Conservation (phyloP, 2,797 vertebrate species). For the Liparis tanakae region DNA sequence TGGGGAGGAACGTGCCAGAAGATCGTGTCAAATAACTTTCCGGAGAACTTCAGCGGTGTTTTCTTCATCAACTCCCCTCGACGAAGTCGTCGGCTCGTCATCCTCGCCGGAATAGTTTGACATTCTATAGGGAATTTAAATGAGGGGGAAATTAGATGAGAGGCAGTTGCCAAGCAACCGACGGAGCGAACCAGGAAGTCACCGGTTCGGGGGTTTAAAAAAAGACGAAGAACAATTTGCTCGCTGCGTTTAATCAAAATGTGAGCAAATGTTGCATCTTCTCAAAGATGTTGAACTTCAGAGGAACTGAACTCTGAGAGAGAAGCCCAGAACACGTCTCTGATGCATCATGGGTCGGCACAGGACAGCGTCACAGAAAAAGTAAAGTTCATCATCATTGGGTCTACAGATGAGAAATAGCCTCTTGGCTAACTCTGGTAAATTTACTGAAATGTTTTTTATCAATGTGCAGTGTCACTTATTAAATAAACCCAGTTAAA, state of each 20-base stretch:
- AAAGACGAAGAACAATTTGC: neutral
- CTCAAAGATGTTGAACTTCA: neutral
- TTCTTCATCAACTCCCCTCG: neutral
- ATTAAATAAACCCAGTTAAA: no score
- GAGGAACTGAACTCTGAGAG: neutral
- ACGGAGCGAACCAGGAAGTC: neutral
- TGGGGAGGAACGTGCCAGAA: slow-evolving; percentile 27
- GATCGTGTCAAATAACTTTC: neutral
- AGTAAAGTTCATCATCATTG: neutral
- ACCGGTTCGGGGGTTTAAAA: neutral
- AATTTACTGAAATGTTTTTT: no score
- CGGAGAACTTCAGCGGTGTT: neutral
- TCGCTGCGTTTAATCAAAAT: neutral
- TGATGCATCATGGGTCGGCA: neutral
- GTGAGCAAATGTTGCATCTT: neutral
- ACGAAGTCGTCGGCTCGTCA: neutral
- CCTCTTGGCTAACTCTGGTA: no score
- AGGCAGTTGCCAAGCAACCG: neutral
- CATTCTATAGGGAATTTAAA: neutral
- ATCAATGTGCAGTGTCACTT: no score
- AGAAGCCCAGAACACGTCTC: neutral
- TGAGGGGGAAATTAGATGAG: neutral
- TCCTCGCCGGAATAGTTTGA: neutral
- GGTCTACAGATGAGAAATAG: no score
- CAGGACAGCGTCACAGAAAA: neutral